Conservation (phyloP, 2,113 vertebrate species). For the Abramis brama region DNA sequence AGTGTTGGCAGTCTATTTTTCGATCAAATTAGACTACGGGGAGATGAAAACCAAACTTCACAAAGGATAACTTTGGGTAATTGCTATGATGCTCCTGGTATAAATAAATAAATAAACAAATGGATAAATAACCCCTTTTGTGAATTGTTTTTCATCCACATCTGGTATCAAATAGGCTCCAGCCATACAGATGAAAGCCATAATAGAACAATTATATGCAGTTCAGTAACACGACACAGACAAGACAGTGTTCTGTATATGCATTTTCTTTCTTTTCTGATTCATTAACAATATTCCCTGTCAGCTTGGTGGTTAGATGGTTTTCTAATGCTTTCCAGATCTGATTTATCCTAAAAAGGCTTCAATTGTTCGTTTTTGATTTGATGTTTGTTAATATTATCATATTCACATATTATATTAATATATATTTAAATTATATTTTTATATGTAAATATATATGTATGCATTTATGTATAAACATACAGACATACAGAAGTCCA, state of each 20-base stretch:
- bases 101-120: constrained; percentile 65
- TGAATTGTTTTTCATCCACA: constrained; percentile 63
- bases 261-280: constrained; percentile 16
- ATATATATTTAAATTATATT: too few species aligned
- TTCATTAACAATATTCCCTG: constrained; percentile 13
- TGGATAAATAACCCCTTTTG: constrained; percentile 64
- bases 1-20: constrained; percentile 1
- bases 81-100: constrained; percentile 59
- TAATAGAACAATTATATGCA: constrained; percentile 72
- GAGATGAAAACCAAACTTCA: constrained; percentile 63
- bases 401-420: too few species aligned
- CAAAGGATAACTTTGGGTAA: constrained; percentile 61
- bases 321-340: neutral
- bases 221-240: constrained; percentile 57
- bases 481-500: too few species aligned
- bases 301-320: constrained; percentile 4
- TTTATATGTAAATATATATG: too few species aligned
- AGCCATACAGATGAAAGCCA: constrained; percentile 67
- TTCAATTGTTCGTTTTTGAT: neutral
- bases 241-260: constrained; percentile 42
- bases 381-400: neutral
- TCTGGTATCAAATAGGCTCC: constrained; percentile 70
- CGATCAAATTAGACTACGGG: constrained; percentile 52
- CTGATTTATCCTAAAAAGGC: neutral
- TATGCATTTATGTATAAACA: too few species aligned